phyloP scores from a whole-genome alignment of 2,113 vertebrate genomes.

The Platichthys flesus region DNA sequence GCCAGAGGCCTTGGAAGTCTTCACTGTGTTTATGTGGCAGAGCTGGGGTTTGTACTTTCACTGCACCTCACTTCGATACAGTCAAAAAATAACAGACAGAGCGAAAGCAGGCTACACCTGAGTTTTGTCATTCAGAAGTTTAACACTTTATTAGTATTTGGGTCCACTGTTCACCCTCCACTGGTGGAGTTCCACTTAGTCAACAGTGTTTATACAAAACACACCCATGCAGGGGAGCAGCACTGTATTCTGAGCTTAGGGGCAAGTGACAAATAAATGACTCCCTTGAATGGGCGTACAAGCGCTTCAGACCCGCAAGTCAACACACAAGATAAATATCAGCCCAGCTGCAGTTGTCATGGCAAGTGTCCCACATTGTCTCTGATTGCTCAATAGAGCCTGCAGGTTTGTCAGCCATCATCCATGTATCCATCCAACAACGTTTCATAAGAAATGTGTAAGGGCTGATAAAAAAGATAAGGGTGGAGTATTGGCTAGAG shows the following conservation, averaged over 20 bases:
- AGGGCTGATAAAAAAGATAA: conserved; percentile 4
- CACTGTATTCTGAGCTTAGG: conserved; percentile 63
- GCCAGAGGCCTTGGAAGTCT: conserved; percentile 81
- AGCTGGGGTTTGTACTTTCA: conserved; percentile 80
- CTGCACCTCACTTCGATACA: conserved; percentile 58
- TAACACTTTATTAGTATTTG: not conserved
- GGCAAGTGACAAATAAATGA: conserved; percentile 68
- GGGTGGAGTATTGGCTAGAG: conserved; percentile 1
- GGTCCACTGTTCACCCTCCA: too few relatives aligned
- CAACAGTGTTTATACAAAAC: conserved; percentile 30
- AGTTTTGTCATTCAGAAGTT: not conserved
- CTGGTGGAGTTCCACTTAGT: conserved; percentile 4
- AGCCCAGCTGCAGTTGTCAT: conserved; percentile 75
- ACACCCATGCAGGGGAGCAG: conserved; percentile 47
- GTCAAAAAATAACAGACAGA: conserved; percentile 24
- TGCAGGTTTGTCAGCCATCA: conserved; percentile 68
- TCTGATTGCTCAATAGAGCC: conserved; percentile 79
- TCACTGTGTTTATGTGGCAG: conserved; percentile 77
- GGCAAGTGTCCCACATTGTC: conserved; percentile 76
- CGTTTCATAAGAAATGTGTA: conserved; percentile 29
- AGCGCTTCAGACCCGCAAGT: conserved; percentile 70
- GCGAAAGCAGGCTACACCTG: conserved; percentile 2
- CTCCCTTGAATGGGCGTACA: conserved; percentile 52
- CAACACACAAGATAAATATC: conserved; percentile 81
- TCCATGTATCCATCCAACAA: conserved; percentile 49